A percentile compares a stretch with the other conserved stretches of the same genome.
These are phyloP conservation scores for Mactra quadrangularis DNA, from an alignment of 1,140 invertebrate genomes.

Conservation along the genomic window DNA sequence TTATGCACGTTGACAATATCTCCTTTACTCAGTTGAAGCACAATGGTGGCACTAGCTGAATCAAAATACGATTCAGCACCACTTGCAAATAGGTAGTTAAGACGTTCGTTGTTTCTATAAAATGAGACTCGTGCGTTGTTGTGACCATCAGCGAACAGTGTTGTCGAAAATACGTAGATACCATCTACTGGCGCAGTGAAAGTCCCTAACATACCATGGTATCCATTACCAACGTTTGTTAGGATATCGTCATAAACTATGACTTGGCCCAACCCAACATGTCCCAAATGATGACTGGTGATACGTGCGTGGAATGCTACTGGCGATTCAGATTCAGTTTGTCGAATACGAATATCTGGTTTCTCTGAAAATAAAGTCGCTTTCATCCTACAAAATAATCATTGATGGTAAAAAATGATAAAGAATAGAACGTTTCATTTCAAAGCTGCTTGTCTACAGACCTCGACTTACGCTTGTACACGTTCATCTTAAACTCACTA, in stretches of 20 bases:
- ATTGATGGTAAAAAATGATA: too few relatives aligned
- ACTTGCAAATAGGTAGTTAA: not conserved
- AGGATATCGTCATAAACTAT: constrained; percentile 29
- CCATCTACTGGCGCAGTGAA: constrained; percentile 31
- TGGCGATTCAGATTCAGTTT: too few relatives aligned
- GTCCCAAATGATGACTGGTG: not conserved
- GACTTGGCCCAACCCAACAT: not conserved
- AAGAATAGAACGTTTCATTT: too few relatives aligned
- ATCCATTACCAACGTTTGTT: constrained; percentile 21
- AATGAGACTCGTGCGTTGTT: not conserved
- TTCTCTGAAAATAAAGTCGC: too few relatives aligned
- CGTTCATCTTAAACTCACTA: too few relatives aligned
- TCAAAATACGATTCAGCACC: not conserved
- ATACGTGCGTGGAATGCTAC: not conserved
- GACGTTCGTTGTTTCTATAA: not conserved
- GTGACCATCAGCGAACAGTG: not conserved
- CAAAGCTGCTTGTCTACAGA: too few relatives aligned
- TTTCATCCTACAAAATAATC: too few relatives aligned
- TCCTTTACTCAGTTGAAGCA: not conserved
- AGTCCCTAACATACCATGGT: not conserved
- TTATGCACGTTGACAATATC: not conserved
- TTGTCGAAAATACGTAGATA: not conserved
- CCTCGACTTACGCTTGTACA: too few relatives aligned
- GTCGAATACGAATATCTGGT: too few relatives aligned
- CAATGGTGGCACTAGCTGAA: not conserved